Evolutionary conservation across 2,888 invertebrate genomes (phyloP), one percentile per base, ranked within the genome.

Genomic region (Epinotia demarniana): DNA sequence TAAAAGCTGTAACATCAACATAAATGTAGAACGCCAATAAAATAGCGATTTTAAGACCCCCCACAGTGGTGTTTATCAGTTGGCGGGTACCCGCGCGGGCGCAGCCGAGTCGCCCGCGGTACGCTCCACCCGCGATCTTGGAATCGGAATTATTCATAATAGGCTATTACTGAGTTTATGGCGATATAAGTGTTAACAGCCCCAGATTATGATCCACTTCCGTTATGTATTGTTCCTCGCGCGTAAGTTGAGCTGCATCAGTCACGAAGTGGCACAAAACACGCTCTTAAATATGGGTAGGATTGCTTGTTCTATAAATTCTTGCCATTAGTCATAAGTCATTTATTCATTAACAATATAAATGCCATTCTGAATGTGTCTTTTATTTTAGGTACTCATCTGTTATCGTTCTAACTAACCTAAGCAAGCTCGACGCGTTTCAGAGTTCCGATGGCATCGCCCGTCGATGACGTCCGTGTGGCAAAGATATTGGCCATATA

Each of bases 21-120:
- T 78, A 80, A 80, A 83, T 82, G 82, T 81, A 79, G 78, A 80
- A 73, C 81, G 79, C 80, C 78, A 80, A 84, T 88, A 85, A 89
- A 87, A 85, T 85, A 82, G 82, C 84, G 79, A 82, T 83, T 84
- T 82, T 79, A 83, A 79, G 89, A 85, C 89, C 89, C 80, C 89
- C 86, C 88, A 89, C 82, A 46, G 72, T 13, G 80, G 77, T 67
- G 79, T 71, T 80, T 79, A 80, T 79, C 81, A 79, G 77, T 77
- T 58, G 78, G 73, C 78, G 80, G 79, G 80, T 77, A 79, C 60
- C 63, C 60, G 23, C 63, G 72, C 64, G 61, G 67, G 73, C 68
- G 57, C 76, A 69, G 68, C 43, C 62, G 49, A 53, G 70, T 57
- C 73, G 70, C 58, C 53, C 71, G 58, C 19, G 57, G 67, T 58